Evolutionary conservation across 1,140 invertebrate species (phyloP), one percentile per base, ranked within the genome.

Genomic region (Sitobion miscanthi): DNA sequence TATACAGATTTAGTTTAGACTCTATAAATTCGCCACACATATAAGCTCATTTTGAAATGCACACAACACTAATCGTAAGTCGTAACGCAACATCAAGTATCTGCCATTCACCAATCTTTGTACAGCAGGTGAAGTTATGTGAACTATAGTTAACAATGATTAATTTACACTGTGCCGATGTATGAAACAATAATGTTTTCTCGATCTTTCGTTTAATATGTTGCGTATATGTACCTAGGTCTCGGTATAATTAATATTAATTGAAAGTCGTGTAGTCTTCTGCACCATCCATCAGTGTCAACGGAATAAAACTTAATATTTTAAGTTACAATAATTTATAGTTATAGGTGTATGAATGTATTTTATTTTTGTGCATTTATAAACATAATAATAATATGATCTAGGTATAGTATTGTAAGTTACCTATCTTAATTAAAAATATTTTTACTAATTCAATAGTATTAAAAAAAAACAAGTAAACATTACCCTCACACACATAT

Each of bases 211-310:
- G 30, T 87, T 87, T 87, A 87, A 42, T 25, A 38, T 45, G 21
- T 45, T 25, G 9, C 30, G 30, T 83, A 83, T 86, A 5, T 9
- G 45, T 47, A 47, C 47, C 8, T 47, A 45, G 85, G 85, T n/a
- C n/a, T 35, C 1, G 30, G 45, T 30, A 49, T 49, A 87, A 87
- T 87, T 87, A 87, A 87, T 87, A 49, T 87, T 49, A 87, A 87
- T 87, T 49, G 47, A 49, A 87, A 49, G 8, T 87, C 17, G 42
- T 47, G 42, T 87, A 49, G 20, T 87, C 30, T 87, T 49, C 83
- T 85, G 21, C 9, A 14, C 30, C 47, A 87, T 87, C 30, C 14
- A 87, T 87, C 86, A 87, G n/a, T 87, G 86, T 87, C 86, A 87
- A 21, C 47, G n/a, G 7, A 87, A 87, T 87, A 47, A n/a, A 47